These are phyloP conservation scores for Sisor rabdophorus DNA, from an alignment of 2,113 vertebrate species.

Conservation along the genomic window DNA sequence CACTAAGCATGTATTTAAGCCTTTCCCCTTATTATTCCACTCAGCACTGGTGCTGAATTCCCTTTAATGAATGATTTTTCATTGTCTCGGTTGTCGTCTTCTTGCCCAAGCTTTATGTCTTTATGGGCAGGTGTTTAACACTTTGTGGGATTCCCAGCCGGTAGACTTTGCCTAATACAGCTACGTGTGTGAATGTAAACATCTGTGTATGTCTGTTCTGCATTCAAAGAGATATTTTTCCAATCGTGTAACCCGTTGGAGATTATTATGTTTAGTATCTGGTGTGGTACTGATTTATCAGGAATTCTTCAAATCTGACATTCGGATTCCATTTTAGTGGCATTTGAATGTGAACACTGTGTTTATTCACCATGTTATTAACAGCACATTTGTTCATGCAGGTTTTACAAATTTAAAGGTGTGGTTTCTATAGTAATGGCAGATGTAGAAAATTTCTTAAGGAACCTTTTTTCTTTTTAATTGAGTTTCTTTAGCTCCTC, in stretches of 20 bases:
- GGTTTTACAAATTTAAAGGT: neutral
- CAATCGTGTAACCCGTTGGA: conserved; percentile 59
- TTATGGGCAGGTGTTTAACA: conserved; percentile 31
- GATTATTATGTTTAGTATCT: conserved; percentile 71
- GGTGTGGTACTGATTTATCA: conserved; percentile 66
- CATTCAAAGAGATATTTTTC: conserved; percentile 70
- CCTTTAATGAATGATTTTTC: conserved; percentile 3
- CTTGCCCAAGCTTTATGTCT: conserved; percentile 38
- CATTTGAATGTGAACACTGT: conserved; percentile 17
- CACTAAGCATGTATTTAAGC: conserved; percentile 40
- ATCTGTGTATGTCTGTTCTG: conserved; percentile 29
- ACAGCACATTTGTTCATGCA: neutral
- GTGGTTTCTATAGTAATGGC: neutral
- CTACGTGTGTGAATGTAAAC: neutral
- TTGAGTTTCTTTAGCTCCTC: neutral
- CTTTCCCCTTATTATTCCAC: conserved; percentile 39
- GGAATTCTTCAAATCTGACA: conserved; percentile 61
- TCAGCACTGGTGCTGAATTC: neutral
- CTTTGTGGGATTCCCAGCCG: conserved; percentile 36
- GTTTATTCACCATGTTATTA: neutral
- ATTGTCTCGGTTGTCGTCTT: conserved; percentile 36
- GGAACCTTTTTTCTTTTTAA: too few species aligned
- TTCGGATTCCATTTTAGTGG: conserved; percentile 67
- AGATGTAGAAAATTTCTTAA: too few species aligned
- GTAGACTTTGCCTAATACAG: conserved; percentile 38